Evolutionary conservation across 2,888 invertebrate genomes (phyloP).

Genomic region (Fragum whitleyi): DNA sequence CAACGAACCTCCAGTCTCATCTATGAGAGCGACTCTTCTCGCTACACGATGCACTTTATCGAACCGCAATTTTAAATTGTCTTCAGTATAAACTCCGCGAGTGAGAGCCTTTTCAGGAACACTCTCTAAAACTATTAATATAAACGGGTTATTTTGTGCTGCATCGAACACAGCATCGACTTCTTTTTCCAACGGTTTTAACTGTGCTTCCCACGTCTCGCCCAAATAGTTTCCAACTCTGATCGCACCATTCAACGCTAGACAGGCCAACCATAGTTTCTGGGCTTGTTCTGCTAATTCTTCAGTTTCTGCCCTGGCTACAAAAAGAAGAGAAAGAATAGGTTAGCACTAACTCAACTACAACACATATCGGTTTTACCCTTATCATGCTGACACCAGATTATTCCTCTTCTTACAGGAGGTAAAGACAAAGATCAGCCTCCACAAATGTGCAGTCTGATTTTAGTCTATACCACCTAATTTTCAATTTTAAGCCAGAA

Average conservation of each 20-base stretch:
- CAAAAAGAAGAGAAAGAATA: slow-evolving; percentile 42
- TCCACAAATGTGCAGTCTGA: too few species aligned
- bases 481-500: too few species aligned
- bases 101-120: slow-evolving; percentile 92
- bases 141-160: slow-evolving; percentile 89
- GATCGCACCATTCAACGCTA: slow-evolving; percentile 92
- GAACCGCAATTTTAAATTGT: slow-evolving; percentile 93
- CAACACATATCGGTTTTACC: too few species aligned
- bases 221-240: slow-evolving; percentile 87
- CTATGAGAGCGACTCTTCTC: slow-evolving; percentile 93
- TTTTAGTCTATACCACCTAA: too few species aligned
- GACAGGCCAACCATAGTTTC: slow-evolving; percentile 97
- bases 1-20: slow-evolving; percentile 93
- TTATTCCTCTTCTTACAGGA: too few species aligned
- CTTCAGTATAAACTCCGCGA: slow-evolving; percentile 95
- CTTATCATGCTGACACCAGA: too few species aligned
- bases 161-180: slow-evolving; percentile 79
- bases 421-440: too few species aligned
- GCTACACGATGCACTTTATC: slow-evolving; percentile 88
- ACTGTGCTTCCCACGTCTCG: slow-evolving; percentile 72
- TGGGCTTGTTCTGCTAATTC: slow-evolving; percentile 88
- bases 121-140: slow-evolving; percentile 91
- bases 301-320: slow-evolving; percentile 85
- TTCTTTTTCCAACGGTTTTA: slow-evolving; percentile 80
- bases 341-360: too few species aligned